Base-by-base conservation (phyloP, 2,888 invertebrate species). In the Sinopyrophorus schimmeli region DNA sequence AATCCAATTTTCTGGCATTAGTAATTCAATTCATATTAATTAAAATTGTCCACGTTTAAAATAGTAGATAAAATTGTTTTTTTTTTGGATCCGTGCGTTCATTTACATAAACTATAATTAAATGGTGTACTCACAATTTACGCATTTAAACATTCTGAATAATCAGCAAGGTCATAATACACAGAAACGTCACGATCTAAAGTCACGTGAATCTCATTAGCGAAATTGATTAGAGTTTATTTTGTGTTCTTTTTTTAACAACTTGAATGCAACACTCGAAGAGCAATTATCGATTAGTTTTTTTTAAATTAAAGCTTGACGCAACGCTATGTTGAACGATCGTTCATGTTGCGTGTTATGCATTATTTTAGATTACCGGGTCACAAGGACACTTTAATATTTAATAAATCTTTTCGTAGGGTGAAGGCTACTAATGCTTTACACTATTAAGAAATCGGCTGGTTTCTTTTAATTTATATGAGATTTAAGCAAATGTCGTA, bases 131-230 rank as follows among this genome's bases (percentile, higher is more conserved):
- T 55, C 46, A 53, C 53, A 50, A 56, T 56, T 56, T 49, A 57
- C 47, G 41, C 53, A 57, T 57, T 58, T 60, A 61, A 60, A 54
- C 47, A 58, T 60, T 60, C 59, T 54, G 58, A 54, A 58, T 55
- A 60, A 60, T 60, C 62, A 59, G 57, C 65, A 66, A 65, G 66
- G 66, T 62, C 63, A 55, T 31, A 28, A 20, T 28, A n/a, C 46
- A 43, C 57, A n/a, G n/a, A n/a, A 61, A 56, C 63, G 65, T 64
- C 61, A 63, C 46, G 20, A 11, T 21, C n/a, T 54, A 48, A 54
- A 57, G 60, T 56, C 59, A 56, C 60, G 58, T 58, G 58, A 49
- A 20, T 6, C 5, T 28, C 37, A 41, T 39, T 42, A 42, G 30
- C 28, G 2, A 11, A 32, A 16, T 32, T 40, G 26, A 14, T 21